Evolutionary conservation across 2,888 invertebrate genomes (phyloP).

Genomic region (Lymantria dispar): DNA sequence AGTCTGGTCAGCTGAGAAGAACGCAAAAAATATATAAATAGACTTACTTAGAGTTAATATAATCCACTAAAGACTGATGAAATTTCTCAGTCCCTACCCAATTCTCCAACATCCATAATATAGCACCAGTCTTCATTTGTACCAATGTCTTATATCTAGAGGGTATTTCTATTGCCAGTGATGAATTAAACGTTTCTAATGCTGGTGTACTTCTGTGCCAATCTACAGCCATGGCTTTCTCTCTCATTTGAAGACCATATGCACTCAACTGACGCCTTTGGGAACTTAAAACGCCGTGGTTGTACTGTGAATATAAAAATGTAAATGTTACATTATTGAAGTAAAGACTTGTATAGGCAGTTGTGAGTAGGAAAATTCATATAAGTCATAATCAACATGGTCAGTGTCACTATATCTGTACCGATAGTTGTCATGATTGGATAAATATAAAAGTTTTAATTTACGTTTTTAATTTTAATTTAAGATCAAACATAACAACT

Average conservation of each 20-base stretch:
- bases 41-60: constrained; percentile 54
- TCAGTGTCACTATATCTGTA: too few species aligned
- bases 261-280: constrained; percentile 38
- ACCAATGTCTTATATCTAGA: constrained; percentile 57
- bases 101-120: constrained; percentile 75
- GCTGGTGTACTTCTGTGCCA: constrained; percentile 61
- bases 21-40: neutral
- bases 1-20: neutral
- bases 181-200: constrained; percentile 54
- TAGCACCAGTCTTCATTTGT: constrained; percentile 67
- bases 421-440: too few species aligned
- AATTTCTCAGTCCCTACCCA: constrained; percentile 65
- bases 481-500: too few species aligned
- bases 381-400: too few species aligned
- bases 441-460: too few species aligned
- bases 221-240: constrained; percentile 63
- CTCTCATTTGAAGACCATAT: constrained; percentile 63
- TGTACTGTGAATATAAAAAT: constrained; percentile 45
- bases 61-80: constrained; percentile 58
- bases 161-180: constrained; percentile 61
- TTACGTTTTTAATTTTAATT: too few species aligned
- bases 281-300: constrained; percentile 37
- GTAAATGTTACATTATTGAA: neutral
- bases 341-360: neutral
- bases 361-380: too few species aligned